Percentiles rank a stretch among this genome's conserved stretches.
Evolutionary conservation across 2,888 invertebrate species (phyloP).

Genomic region (Chymomyza amoena): DNA sequence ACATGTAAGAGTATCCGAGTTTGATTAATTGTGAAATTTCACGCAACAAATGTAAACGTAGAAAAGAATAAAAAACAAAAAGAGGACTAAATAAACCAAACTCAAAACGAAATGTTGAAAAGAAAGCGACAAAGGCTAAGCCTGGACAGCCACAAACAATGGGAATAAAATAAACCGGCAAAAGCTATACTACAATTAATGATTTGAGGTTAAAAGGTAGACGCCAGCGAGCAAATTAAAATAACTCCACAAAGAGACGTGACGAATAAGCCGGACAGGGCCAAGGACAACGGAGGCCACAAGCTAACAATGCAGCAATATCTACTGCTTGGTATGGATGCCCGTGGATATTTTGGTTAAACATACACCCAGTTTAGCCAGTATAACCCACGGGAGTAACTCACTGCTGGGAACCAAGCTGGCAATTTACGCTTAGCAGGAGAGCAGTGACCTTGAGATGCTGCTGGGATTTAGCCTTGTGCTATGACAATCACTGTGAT

Average conservation of each 20-base stretch:
- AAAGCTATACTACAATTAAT: conserved; percentile 65
- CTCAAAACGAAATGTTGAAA: background rate
- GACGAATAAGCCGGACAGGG: conserved; percentile 13
- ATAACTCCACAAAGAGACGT: conserved; percentile 13
- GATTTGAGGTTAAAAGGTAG: conserved; percentile 42
- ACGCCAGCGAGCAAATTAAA: conserved; percentile 67
- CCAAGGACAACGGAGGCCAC: conserved; percentile 61
- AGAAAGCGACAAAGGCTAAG: background rate
- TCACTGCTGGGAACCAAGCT: conserved; percentile 26
- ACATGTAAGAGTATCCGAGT: conserved; percentile 55
- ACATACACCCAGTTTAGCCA: background rate
- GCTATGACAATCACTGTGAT: background rate
- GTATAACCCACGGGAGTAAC: conserved; percentile 59
- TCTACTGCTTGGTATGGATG: conserved; percentile 14
- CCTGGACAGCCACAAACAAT: background rate
- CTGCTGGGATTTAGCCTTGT: conserved; percentile 6
- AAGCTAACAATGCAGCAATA: conserved; percentile 50
- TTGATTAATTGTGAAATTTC: conserved; percentile 79
- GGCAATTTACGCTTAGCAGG: conserved; percentile 13
- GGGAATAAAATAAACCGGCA: conserved; percentile 47
- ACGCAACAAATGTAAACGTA: conserved; percentile 72
- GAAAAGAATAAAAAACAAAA: background rate
- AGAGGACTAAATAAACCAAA: conserved; percentile 35
- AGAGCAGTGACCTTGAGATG: conserved; percentile 7
- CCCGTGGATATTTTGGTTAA: conserved; percentile 56